Percentiles rank a stretch among this genome's conserved stretches.
phyloP scores from a whole-genome alignment of 2,113 vertebrate species.

The Brachypteracias leptosomus region DNA sequence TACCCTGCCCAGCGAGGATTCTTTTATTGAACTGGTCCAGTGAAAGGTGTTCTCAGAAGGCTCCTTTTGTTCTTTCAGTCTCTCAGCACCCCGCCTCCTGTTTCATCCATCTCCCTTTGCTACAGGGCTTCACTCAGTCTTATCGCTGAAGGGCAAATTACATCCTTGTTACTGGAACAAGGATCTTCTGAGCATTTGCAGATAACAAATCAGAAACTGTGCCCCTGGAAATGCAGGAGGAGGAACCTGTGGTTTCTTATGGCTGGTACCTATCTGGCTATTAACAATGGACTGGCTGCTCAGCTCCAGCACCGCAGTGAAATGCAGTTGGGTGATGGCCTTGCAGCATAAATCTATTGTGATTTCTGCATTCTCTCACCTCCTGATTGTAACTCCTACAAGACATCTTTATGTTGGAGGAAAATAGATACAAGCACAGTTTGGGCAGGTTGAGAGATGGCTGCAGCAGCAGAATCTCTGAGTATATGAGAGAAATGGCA shows the following conservation, averaged over 20 bases:
- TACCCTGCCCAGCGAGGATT: not conserved
- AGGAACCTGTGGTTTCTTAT: not conserved
- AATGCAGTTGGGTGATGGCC: not conserved
- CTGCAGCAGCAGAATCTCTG: not conserved
- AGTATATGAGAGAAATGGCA: not conserved
- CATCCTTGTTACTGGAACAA: not conserved
- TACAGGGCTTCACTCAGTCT: not conserved
- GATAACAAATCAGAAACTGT: not conserved
- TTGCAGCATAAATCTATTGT: not conserved
- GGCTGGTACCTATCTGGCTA: not conserved
- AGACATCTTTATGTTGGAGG: not conserved
- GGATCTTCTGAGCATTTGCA: not conserved
- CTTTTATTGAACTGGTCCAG: not conserved
- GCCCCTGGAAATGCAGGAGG: not conserved
- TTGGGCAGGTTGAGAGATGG: not conserved
- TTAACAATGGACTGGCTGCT: not conserved
- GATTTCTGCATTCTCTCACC: not conserved
- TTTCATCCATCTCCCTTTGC: not conserved
- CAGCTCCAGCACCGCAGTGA: not conserved
- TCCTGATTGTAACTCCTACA: not conserved
- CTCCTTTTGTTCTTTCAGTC: not conserved
- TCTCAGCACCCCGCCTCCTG: not conserved
- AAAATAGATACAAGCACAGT: not conserved
- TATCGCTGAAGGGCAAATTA: not conserved
- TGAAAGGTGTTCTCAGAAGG: not conserved